Evolutionary conservation across 2,888 invertebrate genomes (phyloP).

Genomic region (Lomographa bimaculata): DNA sequence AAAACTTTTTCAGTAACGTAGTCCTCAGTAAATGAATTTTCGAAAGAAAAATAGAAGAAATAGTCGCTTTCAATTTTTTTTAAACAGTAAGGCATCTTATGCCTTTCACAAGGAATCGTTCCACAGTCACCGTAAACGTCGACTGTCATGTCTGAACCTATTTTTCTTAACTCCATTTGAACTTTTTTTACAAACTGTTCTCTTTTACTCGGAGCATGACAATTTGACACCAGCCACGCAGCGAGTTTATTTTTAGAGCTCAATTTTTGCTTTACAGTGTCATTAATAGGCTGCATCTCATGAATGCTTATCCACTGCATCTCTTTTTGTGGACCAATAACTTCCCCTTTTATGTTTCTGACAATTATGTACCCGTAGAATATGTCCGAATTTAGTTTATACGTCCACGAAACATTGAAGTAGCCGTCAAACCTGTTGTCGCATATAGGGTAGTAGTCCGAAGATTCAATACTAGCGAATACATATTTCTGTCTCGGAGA

Average conservation of each 20-base stretch:
- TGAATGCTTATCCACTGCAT: slow-evolving; percentile 48
- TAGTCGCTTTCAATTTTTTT: slow-evolving; percentile 47
- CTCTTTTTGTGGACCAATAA: slow-evolving; percentile 45
- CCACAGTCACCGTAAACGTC: slow-evolving; percentile 59
- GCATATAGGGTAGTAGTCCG: slow-evolving; percentile 47
- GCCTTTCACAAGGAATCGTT: slow-evolving; percentile 37
- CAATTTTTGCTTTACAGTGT: slow-evolving; percentile 41
- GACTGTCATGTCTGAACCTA: slow-evolving; percentile 35
- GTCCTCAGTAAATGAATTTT: slow-evolving; percentile 58
- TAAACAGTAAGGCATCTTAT: slow-evolving; percentile 41
- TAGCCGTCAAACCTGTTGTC: slow-evolving; percentile 41
- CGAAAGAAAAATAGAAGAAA: slow-evolving; percentile 63
- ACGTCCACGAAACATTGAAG: slow-evolving; percentile 63
- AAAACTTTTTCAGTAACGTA: slow-evolving; percentile 67
- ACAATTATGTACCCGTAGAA: slow-evolving; percentile 49
- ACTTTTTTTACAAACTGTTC: slow-evolving; percentile 39
- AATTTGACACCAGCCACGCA: slow-evolving; percentile 62
- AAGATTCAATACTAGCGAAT: slow-evolving; percentile 48
- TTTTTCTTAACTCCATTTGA: slow-evolving; percentile 36
- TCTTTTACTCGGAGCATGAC: slow-evolving; percentile 40
- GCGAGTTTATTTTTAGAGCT: slow-evolving; percentile 48
- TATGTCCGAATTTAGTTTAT: slow-evolving; percentile 50
- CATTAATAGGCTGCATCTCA: slow-evolving; percentile 44
- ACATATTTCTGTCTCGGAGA: slow-evolving; percentile 45
- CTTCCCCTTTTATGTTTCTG: slow-evolving; percentile 36